Evolutionary conservation across 30 jellyfish, hydroid and myxozoan species (phyloP), one percentile per base, ranked within the genome.

Genomic region (Cassiopea andromeda): DNA sequence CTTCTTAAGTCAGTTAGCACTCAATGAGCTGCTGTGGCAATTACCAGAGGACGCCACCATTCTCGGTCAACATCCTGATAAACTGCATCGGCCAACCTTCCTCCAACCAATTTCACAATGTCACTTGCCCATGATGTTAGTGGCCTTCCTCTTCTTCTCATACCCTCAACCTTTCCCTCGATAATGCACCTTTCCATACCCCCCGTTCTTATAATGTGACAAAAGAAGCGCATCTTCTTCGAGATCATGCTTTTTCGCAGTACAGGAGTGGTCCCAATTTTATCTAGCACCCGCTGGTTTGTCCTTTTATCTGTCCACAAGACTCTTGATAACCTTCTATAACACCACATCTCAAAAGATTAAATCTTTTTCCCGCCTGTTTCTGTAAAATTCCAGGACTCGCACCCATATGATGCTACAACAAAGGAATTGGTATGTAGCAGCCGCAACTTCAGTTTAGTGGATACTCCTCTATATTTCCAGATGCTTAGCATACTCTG

Each of bases 121-220:
- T 57, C 89, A 80, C 67, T 60, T 80, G 77, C 89, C 82, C 78
- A 49, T 27, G 38, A 27, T 27, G 38, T 58, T n/a, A 80, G 61
- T 80, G 89, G 89, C 89, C 82, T 1, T 66, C 82, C 89, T 48
- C 7, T 80, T 80, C 89, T 60, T 80, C 89, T 80, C 77, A 70
- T 80, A 0, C 79, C 61, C 89, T 80, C 89, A 57, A 54, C 79
- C 50, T 80, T 80, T 80, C 89, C 89, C 82, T 80, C 79, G 77
- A 80, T 80, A 80, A 80, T 80, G 61, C 89, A 80, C 89, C 89
- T 80, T 80, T 54, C 82, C 77, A 80, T 16, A 80, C 77, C 61
- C 57, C 85, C 70, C 60, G 7, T 80, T 50, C 89, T 80, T 80
- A 80, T 60, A 54, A 80, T 80, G 89, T 80, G 89, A 50, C 81